Evolutionary conservation across 2,113 vertebrate species (phyloP).

Genomic region (Notothenia rossii): DNA sequence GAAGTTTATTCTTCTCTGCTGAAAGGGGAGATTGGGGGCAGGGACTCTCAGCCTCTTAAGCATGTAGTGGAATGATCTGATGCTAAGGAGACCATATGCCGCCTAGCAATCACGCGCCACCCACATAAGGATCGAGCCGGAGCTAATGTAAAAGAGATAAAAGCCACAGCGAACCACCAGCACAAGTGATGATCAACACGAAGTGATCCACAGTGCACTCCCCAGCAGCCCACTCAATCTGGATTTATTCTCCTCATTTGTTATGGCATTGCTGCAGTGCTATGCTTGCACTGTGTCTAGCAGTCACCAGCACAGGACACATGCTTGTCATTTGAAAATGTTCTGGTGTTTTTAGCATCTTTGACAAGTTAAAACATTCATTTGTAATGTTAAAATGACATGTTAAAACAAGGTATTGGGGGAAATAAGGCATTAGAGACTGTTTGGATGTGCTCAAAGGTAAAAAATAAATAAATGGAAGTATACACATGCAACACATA

Average conservation of each 20-base stretch:
- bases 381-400: neutral
- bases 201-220: conserved; percentile 62
- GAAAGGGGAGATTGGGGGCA: conserved; percentile 34
- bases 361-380: neutral
- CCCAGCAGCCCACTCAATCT: conserved; percentile 72
- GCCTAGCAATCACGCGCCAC: conserved; percentile 76
- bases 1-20: conserved; percentile 46
- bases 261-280: conserved; percentile 28
- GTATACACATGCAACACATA: too few species aligned
- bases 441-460: too few species aligned
- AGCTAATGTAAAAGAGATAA: conserved; percentile 77
- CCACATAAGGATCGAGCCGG: conserved; percentile 68
- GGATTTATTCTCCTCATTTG: conserved; percentile 60
- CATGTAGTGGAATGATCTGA: conserved; percentile 69
- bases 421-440: too few species aligned
- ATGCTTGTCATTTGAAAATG: conserved; percentile 18
- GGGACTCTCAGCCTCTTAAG: conserved; percentile 59
- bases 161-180: conserved; percentile 65
- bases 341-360: neutral
- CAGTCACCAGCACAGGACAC: conserved; percentile 11
- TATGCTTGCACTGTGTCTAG: conserved; percentile 12
- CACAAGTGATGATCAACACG: conserved; percentile 66
- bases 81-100: conserved; percentile 76
- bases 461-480: too few species aligned
- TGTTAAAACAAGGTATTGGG: neutral